Percentiles rank a stretch among this genome's conserved stretches.
Evolutionary conservation across 2,797 vertebrate genomes (phyloP).

Genomic region (Spinus pinus): DNA sequence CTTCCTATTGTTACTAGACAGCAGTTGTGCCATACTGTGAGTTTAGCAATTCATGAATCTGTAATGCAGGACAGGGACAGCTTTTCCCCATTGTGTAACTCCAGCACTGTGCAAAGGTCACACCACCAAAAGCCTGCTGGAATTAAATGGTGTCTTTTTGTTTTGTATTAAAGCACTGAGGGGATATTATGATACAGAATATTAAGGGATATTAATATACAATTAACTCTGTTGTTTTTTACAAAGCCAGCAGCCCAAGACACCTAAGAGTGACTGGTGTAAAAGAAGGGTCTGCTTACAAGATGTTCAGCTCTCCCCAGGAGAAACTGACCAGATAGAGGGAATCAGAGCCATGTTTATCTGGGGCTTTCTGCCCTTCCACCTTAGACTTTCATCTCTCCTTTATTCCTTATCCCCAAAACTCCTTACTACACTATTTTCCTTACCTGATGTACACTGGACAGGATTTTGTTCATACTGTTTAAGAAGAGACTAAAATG

Average conservation of each 20-base stretch:
- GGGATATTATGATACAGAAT: not conserved
- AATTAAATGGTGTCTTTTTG: not conserved
- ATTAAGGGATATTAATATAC: not conserved
- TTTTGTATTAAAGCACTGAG: not conserved
- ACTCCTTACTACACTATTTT: not conserved
- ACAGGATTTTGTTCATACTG: not conserved
- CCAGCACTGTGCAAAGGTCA: not conserved
- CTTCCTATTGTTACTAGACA: not conserved
- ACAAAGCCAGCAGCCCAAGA: not conserved
- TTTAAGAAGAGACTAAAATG: not conserved
- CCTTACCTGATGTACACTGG: not conserved
- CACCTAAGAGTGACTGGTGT: not conserved
- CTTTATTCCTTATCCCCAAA: not conserved
- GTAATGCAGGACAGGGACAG: not conserved
- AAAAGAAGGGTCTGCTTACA: not conserved
- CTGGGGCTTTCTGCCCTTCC: not conserved
- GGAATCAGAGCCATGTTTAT: not conserved
- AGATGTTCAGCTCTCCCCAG: not conserved
- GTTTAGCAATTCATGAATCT: slow-evolving; percentile 19
- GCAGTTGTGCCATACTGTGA: not conserved
- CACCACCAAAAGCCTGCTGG: not conserved
- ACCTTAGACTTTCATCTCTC: not conserved
- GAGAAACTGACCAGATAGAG: not conserved
- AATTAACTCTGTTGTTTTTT: not conserved
- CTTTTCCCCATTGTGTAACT: not conserved